phyloP scores from a whole-genome alignment of 2,113 vertebrate genomes.

The Muntiacus reevesi region DNA sequence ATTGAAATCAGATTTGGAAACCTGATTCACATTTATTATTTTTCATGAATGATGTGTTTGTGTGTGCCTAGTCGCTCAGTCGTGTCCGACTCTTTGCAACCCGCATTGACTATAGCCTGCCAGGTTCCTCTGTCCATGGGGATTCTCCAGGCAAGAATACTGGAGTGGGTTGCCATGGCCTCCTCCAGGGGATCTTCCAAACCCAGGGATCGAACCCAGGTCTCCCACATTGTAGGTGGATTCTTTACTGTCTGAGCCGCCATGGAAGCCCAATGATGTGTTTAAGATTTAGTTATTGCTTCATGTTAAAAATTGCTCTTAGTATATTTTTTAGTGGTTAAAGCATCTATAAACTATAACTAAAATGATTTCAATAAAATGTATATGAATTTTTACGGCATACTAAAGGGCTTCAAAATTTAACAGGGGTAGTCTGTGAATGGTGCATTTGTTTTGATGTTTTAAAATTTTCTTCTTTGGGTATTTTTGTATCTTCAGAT shows the following conservation, averaged over 20 bases:
- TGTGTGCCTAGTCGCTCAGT: background rate
- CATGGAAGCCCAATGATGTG: background rate
- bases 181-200: background rate
- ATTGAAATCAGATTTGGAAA: background rate
- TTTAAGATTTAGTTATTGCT: background rate
- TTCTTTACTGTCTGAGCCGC: background rate
- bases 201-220: background rate
- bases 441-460: background rate
- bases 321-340: background rate
- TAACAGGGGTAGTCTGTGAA: background rate
- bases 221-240: background rate
- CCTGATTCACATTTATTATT: background rate
- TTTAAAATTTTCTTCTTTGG: background rate
- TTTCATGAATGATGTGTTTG: background rate
- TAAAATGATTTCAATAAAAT: background rate
- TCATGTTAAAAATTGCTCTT: constrained; percentile 1
- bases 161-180: background rate
- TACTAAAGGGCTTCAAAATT: background rate
- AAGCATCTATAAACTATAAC: background rate
- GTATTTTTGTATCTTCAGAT: background rate
- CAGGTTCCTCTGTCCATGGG: background rate
- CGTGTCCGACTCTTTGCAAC: background rate
- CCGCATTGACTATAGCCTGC: background rate
- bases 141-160: background rate
- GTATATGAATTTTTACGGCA: background rate